phyloP scores from a whole-genome alignment of 2,113 vertebrate genomes.

The Mobula birostris region DNA sequence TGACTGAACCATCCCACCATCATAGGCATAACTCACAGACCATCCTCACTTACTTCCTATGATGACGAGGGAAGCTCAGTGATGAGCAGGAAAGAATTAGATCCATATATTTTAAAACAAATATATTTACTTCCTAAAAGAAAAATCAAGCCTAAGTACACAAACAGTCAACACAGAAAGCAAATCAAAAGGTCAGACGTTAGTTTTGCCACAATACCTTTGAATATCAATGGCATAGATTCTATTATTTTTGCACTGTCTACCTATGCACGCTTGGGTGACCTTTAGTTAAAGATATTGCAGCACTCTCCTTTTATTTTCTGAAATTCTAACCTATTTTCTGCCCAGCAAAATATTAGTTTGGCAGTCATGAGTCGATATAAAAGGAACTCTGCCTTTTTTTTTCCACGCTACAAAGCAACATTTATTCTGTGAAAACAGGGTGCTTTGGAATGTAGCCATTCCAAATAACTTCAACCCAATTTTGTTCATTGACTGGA shows the following conservation, averaged over 20 bases:
- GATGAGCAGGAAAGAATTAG: not conserved
- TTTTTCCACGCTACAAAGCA: not conserved
- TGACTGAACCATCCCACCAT: not conserved
- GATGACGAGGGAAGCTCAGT: not conserved
- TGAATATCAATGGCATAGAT: not conserved
- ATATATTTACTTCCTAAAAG: not conserved
- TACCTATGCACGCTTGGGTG: not conserved
- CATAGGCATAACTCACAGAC: not conserved
- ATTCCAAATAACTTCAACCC: not conserved
- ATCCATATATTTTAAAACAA: not conserved
- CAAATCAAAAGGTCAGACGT: not conserved
- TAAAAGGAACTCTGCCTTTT: not conserved
- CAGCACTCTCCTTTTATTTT: constrained; percentile 2
- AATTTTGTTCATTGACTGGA: not conserved
- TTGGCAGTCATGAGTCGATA: constrained; percentile 22
- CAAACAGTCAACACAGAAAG: not conserved
- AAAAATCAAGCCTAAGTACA: not conserved
- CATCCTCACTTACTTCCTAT: not conserved
- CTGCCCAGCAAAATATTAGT: constrained; percentile 5
- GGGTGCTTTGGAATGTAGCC: not conserved
- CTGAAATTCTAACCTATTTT: constrained; percentile 3
- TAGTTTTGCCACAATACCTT: not conserved
- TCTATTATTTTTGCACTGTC: not conserved
- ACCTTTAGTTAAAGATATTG: constrained; percentile 23
- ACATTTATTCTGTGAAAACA: constrained; percentile 20